Evolutionary conservation across 30 jellyfish, hydroid and myxozoan genomes (phyloP).

Genomic region (Clytia hemisphaerica): DNA sequence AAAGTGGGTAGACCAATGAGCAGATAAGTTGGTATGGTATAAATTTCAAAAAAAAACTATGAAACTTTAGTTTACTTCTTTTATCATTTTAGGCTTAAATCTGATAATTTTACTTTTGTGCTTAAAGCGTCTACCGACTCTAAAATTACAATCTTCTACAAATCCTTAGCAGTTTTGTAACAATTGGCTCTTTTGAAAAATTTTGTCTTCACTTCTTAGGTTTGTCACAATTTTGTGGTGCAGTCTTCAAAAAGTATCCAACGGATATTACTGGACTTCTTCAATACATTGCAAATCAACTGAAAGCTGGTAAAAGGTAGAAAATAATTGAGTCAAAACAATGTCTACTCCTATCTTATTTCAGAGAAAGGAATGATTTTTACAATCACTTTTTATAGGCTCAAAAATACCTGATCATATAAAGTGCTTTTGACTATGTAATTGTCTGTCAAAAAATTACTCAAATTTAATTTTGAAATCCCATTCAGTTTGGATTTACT

Average conservation of each 20-base stretch:
- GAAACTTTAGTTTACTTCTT: not conserved
- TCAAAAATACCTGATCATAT: not conserved
- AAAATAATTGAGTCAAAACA: not conserved
- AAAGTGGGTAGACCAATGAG: too few relatives aligned
- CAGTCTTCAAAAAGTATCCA: conserved; percentile 91
- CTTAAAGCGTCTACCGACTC: not conserved
- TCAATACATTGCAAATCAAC: conserved; percentile 95
- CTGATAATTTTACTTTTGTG: not conserved
- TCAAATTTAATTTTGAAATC: not conserved
- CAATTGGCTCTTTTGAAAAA: too few relatives aligned
- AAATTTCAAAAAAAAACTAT: too few relatives aligned
- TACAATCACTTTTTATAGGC: not conserved
- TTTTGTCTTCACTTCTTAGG: conserved; percentile 35
- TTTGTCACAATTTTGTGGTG: conserved; percentile 91
- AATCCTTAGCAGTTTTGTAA: not conserved
- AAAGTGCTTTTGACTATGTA: too few relatives aligned
- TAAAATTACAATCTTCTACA: not conserved
- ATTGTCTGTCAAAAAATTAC: not conserved
- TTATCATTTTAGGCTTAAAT: not conserved
- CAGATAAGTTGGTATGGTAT: too few relatives aligned
- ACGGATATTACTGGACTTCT: conserved; percentile 81
- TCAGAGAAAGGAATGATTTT: not conserved
- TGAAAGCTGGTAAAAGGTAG: conserved; percentile 90
- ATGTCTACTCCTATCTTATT: not conserved
- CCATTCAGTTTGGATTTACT: conserved; percentile 72